Evolutionary conservation across 2,888 invertebrate genomes (phyloP), one percentile per base, ranked within the genome.

Genomic region (Argyresthia goedartella): DNA sequence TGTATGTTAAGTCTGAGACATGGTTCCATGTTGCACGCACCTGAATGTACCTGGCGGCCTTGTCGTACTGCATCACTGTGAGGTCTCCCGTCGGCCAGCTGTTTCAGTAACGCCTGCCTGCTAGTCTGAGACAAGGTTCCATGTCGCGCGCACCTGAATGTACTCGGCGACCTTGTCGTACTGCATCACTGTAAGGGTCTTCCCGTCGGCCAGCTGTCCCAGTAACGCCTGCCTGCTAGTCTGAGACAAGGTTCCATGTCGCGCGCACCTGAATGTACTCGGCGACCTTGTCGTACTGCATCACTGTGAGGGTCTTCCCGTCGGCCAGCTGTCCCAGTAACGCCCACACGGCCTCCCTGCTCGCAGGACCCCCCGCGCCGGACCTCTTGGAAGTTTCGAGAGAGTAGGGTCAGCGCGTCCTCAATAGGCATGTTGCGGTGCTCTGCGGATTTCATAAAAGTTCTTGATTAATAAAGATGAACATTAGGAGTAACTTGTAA

Each of bases 391-490:
- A 87, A 82, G 72, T 95, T 94, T 1, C 92, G 89, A 8, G 91
- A 89, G 35, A 98, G 87, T 56, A 97, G 85, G 58, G 89, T 89
- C 54, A 97, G 82, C 0, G 97, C 96, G 76, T 97, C 97, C 53
- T 98, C 97, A 42, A 97, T 71, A 0, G 97, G 97, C 96, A 98
- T 98, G 81, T 98, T 97, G 61, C 98, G 91, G 78, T 98, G 98
- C 71, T 97, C 98, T 92, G 88, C 59, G 49, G 14, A 34, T n/a
- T n/a, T n/a, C n/a, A n/a, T n/a, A n/a, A n/a, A n/a, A 44, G n/a
- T n/a, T n/a, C n/a, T n/a, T n/a, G n/a, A n/a, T n/a, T n/a, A n/a
- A n/a, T n/a, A n/a, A n/a, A n/a, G n/a, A n/a, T n/a, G n/a, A n/a
- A n/a, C n/a, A n/a, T n/a, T n/a, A n/a, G n/a, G n/a, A n/a, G n/a